Conservation (phyloP, 35 echinoderm and acorn worm species). For the Amphiura filiformis region DNA sequence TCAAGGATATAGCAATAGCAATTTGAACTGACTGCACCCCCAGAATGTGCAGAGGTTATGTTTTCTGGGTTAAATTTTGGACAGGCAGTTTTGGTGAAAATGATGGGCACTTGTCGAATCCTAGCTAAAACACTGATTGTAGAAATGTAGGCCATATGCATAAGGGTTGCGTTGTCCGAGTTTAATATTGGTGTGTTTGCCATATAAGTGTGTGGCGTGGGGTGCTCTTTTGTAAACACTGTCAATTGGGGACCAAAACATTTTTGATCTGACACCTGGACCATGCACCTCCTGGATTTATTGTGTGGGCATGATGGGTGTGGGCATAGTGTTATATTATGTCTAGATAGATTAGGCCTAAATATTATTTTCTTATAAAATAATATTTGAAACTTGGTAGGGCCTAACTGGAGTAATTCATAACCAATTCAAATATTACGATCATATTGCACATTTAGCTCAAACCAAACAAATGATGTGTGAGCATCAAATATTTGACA, state of each 20-base stretch:
- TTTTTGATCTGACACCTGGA: neutral
- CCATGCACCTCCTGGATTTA: neutral
- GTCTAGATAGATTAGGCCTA: neutral
- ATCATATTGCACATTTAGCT: neutral
- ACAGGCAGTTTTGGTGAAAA: too few species aligned
- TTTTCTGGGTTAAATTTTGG: neutral
- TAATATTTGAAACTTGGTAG: neutral
- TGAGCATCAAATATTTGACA: neutral
- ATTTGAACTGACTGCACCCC: too few species aligned
- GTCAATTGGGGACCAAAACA: neutral
- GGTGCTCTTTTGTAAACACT: neutral
- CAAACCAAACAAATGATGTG: neutral
- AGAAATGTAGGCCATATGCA: neutral
- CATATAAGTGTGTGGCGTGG: neutral
- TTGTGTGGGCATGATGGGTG: neutral
- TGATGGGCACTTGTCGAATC: too few species aligned
- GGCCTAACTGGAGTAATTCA: neutral
- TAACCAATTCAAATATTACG: neutral
- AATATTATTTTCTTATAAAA: neutral
- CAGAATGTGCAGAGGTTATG: neutral
- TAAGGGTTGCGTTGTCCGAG: neutral
- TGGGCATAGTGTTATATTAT: neutral
- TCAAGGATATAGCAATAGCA: too few species aligned
- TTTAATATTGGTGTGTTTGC: neutral
- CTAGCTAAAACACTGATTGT: neutral